These are phyloP conservation scores for Colletes latitarsis DNA, from an alignment of 1,140 invertebrate genomes.

Conservation along the genomic window DNA sequence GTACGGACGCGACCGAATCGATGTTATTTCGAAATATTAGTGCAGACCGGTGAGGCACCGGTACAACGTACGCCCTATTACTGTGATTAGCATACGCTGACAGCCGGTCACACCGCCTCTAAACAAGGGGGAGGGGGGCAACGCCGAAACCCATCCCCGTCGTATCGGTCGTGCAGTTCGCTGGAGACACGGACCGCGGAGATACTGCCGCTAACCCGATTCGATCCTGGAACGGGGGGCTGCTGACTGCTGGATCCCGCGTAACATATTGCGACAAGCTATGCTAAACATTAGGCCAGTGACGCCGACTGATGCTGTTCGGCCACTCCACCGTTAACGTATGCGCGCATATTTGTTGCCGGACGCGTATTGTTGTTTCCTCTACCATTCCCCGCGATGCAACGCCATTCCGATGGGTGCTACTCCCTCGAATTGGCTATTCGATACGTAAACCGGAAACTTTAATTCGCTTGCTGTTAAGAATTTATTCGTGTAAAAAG, in stretches of 20 bases:
- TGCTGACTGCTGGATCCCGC: slow-evolving; percentile 36
- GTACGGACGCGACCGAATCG: slow-evolving; percentile 60
- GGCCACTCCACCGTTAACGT: slow-evolving; percentile 45
- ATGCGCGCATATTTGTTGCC: slow-evolving; percentile 21
- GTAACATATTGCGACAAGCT: slow-evolving; percentile 75
- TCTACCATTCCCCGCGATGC: not conserved
- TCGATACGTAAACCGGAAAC: too few species aligned
- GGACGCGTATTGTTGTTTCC: not conserved
- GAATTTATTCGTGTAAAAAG: too few species aligned
- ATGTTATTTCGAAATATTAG: slow-evolving; percentile 75
- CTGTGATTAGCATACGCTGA: slow-evolving; percentile 76
- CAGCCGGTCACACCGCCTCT: slow-evolving; percentile 57
- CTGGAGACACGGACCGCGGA: slow-evolving; percentile 50
- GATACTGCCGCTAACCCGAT: slow-evolving; percentile 46
- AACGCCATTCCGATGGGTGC: not conserved
- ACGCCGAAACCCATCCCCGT: slow-evolving; percentile 9
- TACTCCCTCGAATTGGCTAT: too few species aligned
- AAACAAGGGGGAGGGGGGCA: slow-evolving; percentile 34
- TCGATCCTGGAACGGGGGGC: slow-evolving; percentile 43
- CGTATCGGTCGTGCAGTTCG: slow-evolving; percentile 15
- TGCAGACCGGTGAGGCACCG: slow-evolving; percentile 55
- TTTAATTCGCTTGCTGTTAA: too few species aligned
- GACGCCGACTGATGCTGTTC: slow-evolving; percentile 71
- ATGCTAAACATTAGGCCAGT: slow-evolving; percentile 71
- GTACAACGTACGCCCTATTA: slow-evolving; percentile 73